A percentile compares a stretch with the other conserved stretches of the same genome.
Evolutionary conservation across 2,888 invertebrate species (phyloP).

Genomic region (Pseudococcus viburni): DNA sequence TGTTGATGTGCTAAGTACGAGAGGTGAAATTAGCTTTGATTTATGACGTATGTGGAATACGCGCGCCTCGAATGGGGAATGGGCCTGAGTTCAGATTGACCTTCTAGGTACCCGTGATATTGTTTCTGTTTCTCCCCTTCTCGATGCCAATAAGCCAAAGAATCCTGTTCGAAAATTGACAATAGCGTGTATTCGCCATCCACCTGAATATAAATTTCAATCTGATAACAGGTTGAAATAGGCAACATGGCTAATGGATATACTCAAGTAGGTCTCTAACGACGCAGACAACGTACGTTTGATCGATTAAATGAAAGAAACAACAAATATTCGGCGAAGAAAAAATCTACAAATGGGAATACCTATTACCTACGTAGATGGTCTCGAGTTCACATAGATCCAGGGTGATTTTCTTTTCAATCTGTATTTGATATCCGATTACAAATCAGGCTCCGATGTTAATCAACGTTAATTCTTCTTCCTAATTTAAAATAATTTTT

Average conservation of each 20-base stretch:
- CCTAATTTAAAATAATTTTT: constrained; percentile 64
- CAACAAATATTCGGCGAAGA: background rate
- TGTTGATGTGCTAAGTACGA: constrained; percentile 25
- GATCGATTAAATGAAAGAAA: background rate
- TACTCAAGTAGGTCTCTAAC: background rate
- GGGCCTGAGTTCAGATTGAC: too few relatives aligned
- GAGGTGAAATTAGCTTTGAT: constrained; percentile 12
- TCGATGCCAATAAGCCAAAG: background rate
- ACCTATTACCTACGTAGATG: background rate
- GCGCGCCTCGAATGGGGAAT: background rate
- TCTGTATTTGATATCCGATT: constrained; percentile 16
- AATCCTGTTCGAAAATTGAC: background rate
- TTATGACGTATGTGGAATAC: background rate
- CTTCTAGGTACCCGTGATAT: background rate
- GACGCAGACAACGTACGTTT: background rate
- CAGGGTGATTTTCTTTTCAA: background rate
- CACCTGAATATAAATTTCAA: background rate
- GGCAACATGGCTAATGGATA: background rate
- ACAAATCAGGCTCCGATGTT: constrained; percentile 47
- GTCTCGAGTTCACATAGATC: background rate
- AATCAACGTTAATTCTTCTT: constrained; percentile 51
- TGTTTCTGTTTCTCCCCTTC: background rate
- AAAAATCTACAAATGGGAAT: background rate
- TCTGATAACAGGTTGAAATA: background rate
- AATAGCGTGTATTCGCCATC: background rate